These are phyloP conservation scores for Adoxophyes honmai DNA, from an alignment of 1,140 invertebrate genomes.

Conservation along the genomic window DNA sequence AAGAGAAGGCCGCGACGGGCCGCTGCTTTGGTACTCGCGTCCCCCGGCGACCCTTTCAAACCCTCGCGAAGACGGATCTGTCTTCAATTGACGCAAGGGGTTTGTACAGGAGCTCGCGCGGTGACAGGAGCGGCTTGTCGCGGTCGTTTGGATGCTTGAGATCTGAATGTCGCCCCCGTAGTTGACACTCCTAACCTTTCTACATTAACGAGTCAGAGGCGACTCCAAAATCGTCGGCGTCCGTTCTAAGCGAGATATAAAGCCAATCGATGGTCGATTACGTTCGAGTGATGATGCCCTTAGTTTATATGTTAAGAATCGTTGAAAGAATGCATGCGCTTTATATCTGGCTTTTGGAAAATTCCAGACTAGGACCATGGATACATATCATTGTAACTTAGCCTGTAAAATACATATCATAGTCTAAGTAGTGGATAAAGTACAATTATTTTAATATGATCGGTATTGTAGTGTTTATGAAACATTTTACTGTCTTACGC, in stretches of 20 bases:
- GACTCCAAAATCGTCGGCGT: conserved; percentile 60
- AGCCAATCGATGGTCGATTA: conserved; percentile 46
- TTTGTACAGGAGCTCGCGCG: neutral
- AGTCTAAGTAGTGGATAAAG: conserved; percentile 55
- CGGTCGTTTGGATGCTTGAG: conserved; percentile 29
- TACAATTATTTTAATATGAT: conserved; percentile 72
- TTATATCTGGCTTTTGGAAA: conserved; percentile 73
- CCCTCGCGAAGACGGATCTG: too few relatives aligned
- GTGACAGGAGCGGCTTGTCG: conserved; percentile 24
- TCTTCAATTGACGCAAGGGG: neutral
- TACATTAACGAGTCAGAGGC: conserved; percentile 59
- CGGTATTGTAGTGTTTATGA: conserved; percentile 67
- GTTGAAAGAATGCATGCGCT: conserved; percentile 71
- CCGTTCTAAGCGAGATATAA: conserved; percentile 69
- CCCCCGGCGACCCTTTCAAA: too few relatives aligned
- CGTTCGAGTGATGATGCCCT: conserved; percentile 39
- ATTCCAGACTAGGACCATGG: conserved; percentile 70
- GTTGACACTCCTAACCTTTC: conserved; percentile 26
- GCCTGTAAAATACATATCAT: conserved; percentile 51
- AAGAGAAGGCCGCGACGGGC: neutral
- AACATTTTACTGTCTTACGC: conserved; percentile 61
- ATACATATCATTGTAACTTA: conserved; percentile 68
- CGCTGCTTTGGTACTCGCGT: conserved; percentile 47
- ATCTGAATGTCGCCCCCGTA: conserved; percentile 40
- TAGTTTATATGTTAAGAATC: conserved; percentile 53